phyloP scores from a whole-genome alignment of 2,888 invertebrate species.

The Noctua comes region DNA sequence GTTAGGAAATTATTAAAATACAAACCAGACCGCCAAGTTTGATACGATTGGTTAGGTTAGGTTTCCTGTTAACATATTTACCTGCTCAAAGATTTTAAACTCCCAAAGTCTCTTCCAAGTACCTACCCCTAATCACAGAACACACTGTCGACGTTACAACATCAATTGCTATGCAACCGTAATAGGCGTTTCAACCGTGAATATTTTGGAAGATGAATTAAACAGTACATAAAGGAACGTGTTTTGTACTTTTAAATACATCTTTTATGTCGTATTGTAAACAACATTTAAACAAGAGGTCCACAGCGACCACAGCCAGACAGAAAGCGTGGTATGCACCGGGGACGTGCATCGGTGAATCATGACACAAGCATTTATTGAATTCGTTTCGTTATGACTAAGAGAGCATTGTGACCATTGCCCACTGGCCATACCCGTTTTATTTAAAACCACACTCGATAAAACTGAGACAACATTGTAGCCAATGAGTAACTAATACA shows the following conservation, averaged over 20 bases:
- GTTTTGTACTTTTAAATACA: constrained; percentile 35
- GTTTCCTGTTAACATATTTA: background rate
- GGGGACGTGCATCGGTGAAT: constrained; percentile 78
- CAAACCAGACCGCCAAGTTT: constrained; percentile 8
- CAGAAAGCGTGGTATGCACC: constrained; percentile 68
- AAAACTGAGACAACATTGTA: constrained; percentile 68
- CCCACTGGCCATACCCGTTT: constrained; percentile 76
- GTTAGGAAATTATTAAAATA: constrained; percentile 5
- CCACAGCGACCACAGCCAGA: constrained; percentile 31
- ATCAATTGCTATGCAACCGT: constrained; percentile 36
- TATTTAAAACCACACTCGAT: constrained; percentile 74
- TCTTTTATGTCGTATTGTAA: constrained; percentile 18
- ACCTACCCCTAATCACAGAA: background rate
- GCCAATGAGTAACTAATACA: constrained; percentile 53
- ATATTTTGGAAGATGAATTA: background rate
- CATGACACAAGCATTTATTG: constrained; percentile 81
- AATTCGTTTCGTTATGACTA: constrained; percentile 86
- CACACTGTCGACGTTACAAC: background rate
- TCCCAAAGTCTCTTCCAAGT: background rate
- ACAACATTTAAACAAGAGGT: constrained; percentile 41
- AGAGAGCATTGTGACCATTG: constrained; percentile 78
- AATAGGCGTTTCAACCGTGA: constrained; percentile 34
- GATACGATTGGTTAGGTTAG: background rate
- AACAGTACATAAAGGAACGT: background rate
- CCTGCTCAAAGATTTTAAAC: background rate